Base-by-base conservation (phyloP, 2,797 vertebrate genomes). In the Rallus crepitans region DNA sequence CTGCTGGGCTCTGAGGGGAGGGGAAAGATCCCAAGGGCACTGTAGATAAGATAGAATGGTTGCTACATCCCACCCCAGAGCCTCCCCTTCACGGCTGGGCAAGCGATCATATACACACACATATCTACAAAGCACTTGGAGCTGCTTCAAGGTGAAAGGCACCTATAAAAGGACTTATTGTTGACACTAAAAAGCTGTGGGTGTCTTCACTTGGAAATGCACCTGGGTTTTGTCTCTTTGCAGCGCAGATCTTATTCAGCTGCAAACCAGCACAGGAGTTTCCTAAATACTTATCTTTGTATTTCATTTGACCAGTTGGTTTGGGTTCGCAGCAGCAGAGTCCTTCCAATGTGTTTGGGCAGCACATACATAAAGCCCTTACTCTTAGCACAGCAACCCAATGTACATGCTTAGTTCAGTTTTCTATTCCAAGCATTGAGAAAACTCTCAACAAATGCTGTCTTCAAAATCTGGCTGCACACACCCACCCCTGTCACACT, bases 361-460 rank as follows among this genome's bases (percentile, higher is more conserved):
- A 90, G 72, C 9, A 68, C 45, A 28, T 55, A 55, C 35, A 76
- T 30, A 93, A 85, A 89, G 37, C 45, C 45, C 9, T 76, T 6
- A 37, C 61, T 76, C 69, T 79, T 30, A 83, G 52, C 81, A 55
- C 61, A 91, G 89, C n/a, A 81, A 69, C 50, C 37, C 69, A 66
- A 93, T 57, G 39, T 75, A 33, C 69, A 93, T 82, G 72, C 55
- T 90, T 80, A 77, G 70, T 60, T 92, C 71, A 45, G 39, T 82
- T 94, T 89, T 64, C 79, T 82, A 66, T 60, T 90, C 82, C 60
- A 71, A 91, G 72, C 70, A 48, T 59, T 61, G 72, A 90, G 24
- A 37, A 94, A 96, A 79, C 68, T 37, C 69, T 90, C 82, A 90
- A 89, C 80, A 89, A 95, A 92, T 39, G 52, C 75, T 15, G 37